These are phyloP conservation scores for Chrysoperla carnea DNA, from an alignment of 1,140 invertebrate genomes.

Conservation along the genomic window DNA sequence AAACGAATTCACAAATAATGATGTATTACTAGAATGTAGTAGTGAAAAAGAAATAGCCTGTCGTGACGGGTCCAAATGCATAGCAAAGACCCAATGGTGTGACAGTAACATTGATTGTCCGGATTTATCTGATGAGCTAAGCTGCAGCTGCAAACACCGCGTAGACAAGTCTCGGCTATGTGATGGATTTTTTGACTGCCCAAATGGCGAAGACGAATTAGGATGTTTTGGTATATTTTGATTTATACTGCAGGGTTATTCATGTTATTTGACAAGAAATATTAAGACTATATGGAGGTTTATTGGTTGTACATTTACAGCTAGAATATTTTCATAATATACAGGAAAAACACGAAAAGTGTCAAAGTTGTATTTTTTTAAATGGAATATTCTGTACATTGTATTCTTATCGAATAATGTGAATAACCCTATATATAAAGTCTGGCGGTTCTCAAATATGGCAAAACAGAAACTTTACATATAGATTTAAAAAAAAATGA, in stretches of 20 bases:
- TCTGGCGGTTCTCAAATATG: no score
- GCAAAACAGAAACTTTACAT: no score
- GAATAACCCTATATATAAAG: no score
- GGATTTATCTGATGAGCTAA: constrained; percentile 64
- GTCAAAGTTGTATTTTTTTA: no score
- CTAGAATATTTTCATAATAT: not conserved
- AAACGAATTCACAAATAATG: no score
- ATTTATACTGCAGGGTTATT: not conserved
- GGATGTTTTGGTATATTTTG: constrained; percentile 47
- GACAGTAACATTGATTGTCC: constrained; percentile 56
- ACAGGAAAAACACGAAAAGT: no score
- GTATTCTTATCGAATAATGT: no score
- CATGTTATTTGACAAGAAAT: no score
- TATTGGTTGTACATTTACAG: not conserved
- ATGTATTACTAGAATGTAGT: constrained; percentile 7
- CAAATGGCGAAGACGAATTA: constrained; percentile 57
- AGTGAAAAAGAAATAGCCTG: constrained; percentile 20
- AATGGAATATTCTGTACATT: no score
- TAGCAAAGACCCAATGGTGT: constrained; percentile 42
- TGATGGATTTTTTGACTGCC: constrained; percentile 66
- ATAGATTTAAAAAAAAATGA: no score
- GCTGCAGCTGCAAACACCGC: constrained; percentile 49
- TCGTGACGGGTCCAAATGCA: constrained; percentile 34
- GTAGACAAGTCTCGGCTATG: constrained; percentile 45
- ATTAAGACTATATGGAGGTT: not conserved